Evolutionary conservation across 1,140 invertebrate genomes (phyloP), one percentile per base, ranked within the genome.

Genomic region (Pachyrhynchus sulphureomaculatus): DNA sequence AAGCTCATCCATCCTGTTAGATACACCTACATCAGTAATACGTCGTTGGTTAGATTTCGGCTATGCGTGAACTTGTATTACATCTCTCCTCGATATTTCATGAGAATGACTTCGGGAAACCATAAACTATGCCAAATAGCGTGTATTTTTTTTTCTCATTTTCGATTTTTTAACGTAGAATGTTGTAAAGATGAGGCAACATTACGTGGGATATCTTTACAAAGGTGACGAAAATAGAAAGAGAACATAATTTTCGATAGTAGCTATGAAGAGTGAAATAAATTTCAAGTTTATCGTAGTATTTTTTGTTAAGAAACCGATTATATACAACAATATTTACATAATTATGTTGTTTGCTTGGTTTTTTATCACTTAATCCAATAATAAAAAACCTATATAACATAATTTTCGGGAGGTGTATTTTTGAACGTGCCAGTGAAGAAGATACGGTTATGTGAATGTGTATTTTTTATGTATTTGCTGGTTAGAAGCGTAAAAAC

Each of bases 141-240:
- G n/a, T 51, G 48, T 51, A 36, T 29, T 29, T 29, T 29, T 29
- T 10, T 6, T 2, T 29, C n/a, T n/a, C n/a, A 32, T 20, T 32
- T 20, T 48, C 26, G 13, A 1, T 20, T 26, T 51, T 51, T 36
- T 4, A 32, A 51, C 33, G 29, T 51, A 12, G 33, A 51, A 4
- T 51, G 34, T 33, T 36, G 48, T 51, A 51, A 51, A 18, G 45
- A 6, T 15, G 4, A 5, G n/a, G 34, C 12, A 42, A 20, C 34
- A 32, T 20, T 51, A 51, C 48, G 48, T 51, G 48, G 48, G 48
- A 10, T 51, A 21, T 34, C 48, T 4, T n/a, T 21, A 51, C 48
- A 51, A 51, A 51, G 48, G 48, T 51, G 48, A 34, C 48, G 48
- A 51, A 51, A 51, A 36, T 51, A 51, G 29, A 32, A 51, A 51